Evolutionary conservation across 1,140 invertebrate species (phyloP), one percentile per base, ranked within the genome.

Genomic region (Elymnias hypermnestra): DNA sequence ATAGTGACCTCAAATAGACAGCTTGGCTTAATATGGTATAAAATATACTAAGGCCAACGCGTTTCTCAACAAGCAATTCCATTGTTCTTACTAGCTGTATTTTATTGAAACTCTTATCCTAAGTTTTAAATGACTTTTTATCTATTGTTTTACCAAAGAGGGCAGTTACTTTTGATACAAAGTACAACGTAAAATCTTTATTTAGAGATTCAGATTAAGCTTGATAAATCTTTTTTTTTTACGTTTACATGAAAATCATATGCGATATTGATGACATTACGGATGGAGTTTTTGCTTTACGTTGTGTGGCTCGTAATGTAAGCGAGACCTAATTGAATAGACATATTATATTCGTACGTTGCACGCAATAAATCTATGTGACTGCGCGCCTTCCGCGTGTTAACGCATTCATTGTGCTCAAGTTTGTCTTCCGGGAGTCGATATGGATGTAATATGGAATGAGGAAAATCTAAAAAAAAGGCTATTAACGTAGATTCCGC

Each of bases 41-140:
- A 73, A 71, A 14, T 48, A 33, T 12, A 44, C 25, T 63, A 64
- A 74, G 68, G 68, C 42, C 68, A 71, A 64, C 46, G 19, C 29
- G 41, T 49, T 40, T 19, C 5, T 36, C 21, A 22, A 10, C 41
- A 25, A 39, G n/a, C n/a, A n/a, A n/a, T n/a, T n/a, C n/a, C n/a
- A n/a, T n/a, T n/a, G n/a, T n/a, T n/a, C n/a, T n/a, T n/a, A n/a
- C n/a, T n/a, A n/a, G n/a, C n/a, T n/a, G n/a, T n/a, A n/a, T n/a
- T n/a, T n/a, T n/a, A n/a, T n/a, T n/a, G n/a, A n/a, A n/a, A n/a
- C n/a, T n/a, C n/a, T n/a, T n/a, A n/a, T n/a, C n/a, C n/a, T n/a
- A n/a, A n/a, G n/a, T n/a, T n/a, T n/a, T n/a, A n/a, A n/a, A n/a
- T n/a, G n/a, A n/a, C n/a, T n/a, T n/a, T n/a, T n/a, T n/a, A n/a